Evolutionary conservation across 2,888 invertebrate genomes (phyloP).

Genomic region (Metellina segmentata): DNA sequence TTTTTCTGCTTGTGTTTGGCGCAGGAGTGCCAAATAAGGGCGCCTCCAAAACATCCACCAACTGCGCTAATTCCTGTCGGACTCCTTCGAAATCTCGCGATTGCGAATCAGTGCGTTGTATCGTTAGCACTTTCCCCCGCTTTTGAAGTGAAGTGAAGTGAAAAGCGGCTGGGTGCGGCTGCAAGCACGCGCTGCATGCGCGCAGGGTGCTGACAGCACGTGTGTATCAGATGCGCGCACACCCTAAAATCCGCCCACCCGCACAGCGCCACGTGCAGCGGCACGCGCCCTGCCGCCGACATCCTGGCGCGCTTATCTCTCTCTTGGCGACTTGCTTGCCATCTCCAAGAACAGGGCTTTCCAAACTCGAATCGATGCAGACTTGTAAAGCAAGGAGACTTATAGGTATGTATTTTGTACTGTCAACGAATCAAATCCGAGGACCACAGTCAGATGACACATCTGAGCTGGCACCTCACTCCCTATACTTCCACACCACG

Average conservation of each 20-base stretch:
- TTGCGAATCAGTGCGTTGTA: neutral
- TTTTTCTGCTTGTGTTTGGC: no score
- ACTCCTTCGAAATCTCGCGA: no score
- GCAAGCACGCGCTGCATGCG: slow-evolving; percentile 15
- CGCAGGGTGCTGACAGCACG: slow-evolving; percentile 37
- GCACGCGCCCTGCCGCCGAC: neutral
- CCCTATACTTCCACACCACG: no score
- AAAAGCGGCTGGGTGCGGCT: slow-evolving; percentile 32
- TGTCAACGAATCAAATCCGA: no score
- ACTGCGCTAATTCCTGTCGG: no score
- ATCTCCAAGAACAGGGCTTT: neutral
- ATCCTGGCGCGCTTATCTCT: neutral
- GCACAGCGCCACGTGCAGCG: slow-evolving; percentile 44
- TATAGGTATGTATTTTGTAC: no score
- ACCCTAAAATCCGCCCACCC: slow-evolving; percentile 60
- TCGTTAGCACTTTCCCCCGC: neutral
- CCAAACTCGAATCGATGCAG: no score
- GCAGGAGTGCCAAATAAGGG: no score
- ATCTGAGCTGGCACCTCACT: no score
- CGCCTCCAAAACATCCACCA: no score
- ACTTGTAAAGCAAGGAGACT: no score
- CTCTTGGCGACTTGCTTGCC: slow-evolving; percentile 13
- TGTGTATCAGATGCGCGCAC: slow-evolving; percentile 24
- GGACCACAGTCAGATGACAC: no score
- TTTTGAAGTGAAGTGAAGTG: slow-evolving; percentile 6